Evolutionary conservation across 2,797 vertebrate species (phyloP), one percentile per base, ranked within the genome.

Genomic region (Apogon hyalosoma): DNA sequence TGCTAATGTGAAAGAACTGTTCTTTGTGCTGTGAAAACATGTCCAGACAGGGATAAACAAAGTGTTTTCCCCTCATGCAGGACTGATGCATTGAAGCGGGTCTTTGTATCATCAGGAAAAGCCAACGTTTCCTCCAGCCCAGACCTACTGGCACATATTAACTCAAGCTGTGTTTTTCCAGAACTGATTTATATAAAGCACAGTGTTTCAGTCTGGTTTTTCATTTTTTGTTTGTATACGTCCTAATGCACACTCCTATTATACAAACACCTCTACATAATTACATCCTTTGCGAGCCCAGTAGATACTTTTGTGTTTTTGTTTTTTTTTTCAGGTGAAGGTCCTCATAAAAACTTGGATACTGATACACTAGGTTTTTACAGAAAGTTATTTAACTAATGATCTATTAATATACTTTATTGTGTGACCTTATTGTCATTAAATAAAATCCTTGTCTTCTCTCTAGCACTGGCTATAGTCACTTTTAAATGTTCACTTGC

Each of bases 41-140:
- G 1, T 2, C 24, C 15, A 43, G 47, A 41, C 21, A 14, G 14
- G 11, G 5, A 11, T 7, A 11, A 50, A 15, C 0, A 0, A 33
- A 12, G 11, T 75, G 14, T 5, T 48, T 49, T 60, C 19, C 8
- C 0, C 9, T 12, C 10, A 24, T 49, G 15, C 13, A 19, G n/a
- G n/a, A 43, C 19, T 55, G 39, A 66, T 39, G 24, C n/a, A 16
- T 41, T 16, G 16, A 73, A 59, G 24, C 14, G 4, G 11, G 38
- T 2, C n/a, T 7, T 2, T 0, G 0, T 61, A 11, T 46, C 13
- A 43, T 15, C 6, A 36, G 3, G 40, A 38, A 12, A 16, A 10
- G 13, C 9, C 0, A n/a, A 12, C 2, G 15, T 31, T 62, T 63
- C 43, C 21, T 58, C 24, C 18, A 62, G 14, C 12, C 5, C 14